phyloP scores from a whole-genome alignment of 2,797 vertebrate species.

The Leuciscus waleckii region DNA sequence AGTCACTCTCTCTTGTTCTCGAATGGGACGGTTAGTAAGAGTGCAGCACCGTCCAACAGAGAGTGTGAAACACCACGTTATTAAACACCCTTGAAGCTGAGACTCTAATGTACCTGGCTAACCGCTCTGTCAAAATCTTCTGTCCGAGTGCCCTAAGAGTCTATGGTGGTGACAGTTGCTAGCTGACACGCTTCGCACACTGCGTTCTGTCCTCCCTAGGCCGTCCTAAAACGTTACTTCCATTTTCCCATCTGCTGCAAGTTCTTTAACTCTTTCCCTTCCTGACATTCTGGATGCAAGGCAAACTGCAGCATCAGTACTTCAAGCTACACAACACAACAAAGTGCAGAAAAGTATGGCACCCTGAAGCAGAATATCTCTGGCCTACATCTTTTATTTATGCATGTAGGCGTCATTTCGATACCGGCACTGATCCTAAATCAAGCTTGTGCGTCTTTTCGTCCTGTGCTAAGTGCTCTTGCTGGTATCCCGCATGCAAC shows the following conservation, averaged over 20 bases:
- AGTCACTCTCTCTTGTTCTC: conserved; percentile 16
- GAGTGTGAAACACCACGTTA: conserved; percentile 29
- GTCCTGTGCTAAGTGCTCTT: conserved; percentile 25
- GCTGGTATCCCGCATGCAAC: conserved; percentile 67
- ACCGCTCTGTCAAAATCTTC: conserved; percentile 56
- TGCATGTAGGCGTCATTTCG: conserved; percentile 50
- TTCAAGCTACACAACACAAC: conserved; percentile 9
- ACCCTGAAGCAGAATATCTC: conserved; percentile 45
- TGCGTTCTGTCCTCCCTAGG: conserved; percentile 45
- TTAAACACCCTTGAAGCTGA: background rate
- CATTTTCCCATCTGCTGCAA: conserved; percentile 64
- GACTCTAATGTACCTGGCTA: conserved; percentile 47
- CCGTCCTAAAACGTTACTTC: conserved; percentile 54
- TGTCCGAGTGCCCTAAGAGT: conserved; percentile 25
- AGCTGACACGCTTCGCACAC: conserved; percentile 44
- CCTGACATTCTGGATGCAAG: conserved; percentile 8
- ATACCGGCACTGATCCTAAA: conserved; percentile 32
- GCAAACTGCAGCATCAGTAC: conserved; percentile 4
- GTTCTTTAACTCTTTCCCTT: conserved; percentile 57
- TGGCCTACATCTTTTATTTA: conserved; percentile 56
- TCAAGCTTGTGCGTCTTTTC: conserved; percentile 43
- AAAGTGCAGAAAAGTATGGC: conserved; percentile 20
- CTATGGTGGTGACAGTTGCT: conserved; percentile 43
- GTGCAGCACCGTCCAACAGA: conserved; percentile 34
- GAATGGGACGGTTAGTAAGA: conserved; percentile 34